These are phyloP conservation scores for Hesperia comma DNA, from an alignment of 2,888 invertebrate species.

Conservation along the genomic window DNA sequence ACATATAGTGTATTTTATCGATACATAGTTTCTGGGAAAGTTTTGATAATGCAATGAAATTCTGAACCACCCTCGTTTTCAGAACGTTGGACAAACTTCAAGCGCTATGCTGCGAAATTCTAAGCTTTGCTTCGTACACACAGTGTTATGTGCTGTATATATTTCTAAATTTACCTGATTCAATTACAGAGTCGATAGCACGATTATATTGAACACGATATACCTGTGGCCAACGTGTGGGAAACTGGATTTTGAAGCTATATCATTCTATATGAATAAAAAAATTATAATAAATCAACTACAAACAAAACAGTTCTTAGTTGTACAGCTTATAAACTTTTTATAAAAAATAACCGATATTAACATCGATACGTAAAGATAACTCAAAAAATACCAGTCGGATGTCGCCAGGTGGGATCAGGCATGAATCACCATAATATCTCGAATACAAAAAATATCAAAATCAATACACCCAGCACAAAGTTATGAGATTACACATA, in stretches of 20 bases:
- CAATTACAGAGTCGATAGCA: neutral
- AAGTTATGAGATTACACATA: too few species aligned
- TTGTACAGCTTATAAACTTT: too few species aligned
- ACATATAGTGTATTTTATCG: neutral
- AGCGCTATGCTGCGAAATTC: neutral
- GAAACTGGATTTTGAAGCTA: neutral
- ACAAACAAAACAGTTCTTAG: too few species aligned
- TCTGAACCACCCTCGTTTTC: neutral
- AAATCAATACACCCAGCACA: too few species aligned
- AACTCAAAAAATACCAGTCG: too few species aligned
- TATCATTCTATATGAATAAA: neutral
- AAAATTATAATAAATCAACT: too few species aligned
- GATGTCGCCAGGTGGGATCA: too few species aligned
- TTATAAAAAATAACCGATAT: too few species aligned
- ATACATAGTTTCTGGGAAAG: conserved; percentile 1
- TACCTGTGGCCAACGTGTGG: neutral
- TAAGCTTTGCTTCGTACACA: neutral
- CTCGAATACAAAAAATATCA: too few species aligned
- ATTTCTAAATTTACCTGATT: conserved; percentile 2
- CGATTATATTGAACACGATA: neutral
- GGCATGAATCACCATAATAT: too few species aligned
- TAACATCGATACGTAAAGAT: too few species aligned
- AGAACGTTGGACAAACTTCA: neutral
- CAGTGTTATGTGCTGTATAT: neutral
- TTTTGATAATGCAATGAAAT: neutral